These are phyloP conservation scores for Euthynnus affinis DNA, from an alignment of 2,797 vertebrate genomes.

Conservation along the genomic window DNA sequence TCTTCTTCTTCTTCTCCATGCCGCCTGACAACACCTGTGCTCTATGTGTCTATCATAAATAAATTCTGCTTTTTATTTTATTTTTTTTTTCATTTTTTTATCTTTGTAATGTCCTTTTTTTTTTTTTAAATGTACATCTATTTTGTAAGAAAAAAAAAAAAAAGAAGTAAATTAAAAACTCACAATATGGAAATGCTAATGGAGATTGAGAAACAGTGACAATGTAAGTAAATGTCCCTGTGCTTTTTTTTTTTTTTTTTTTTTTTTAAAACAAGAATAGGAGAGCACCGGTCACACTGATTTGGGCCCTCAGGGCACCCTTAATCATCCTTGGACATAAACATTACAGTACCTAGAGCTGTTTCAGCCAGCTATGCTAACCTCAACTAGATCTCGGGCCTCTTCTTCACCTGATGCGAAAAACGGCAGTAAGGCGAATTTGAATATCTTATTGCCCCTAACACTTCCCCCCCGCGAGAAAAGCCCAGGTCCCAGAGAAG, in stretches of 20 bases:
- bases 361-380: slow-evolving; percentile 75
- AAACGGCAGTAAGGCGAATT: slow-evolving; percentile 83
- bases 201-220: slow-evolving; percentile 58
- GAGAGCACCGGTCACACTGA: slow-evolving; percentile 83
- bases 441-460: slow-evolving; percentile 86
- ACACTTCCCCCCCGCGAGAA: slow-evolving; percentile 64
- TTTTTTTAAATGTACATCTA: slow-evolving; percentile 79
- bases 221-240: slow-evolving; percentile 84
- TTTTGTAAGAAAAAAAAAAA: slow-evolving; percentile 58
- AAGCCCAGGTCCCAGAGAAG: slow-evolving; percentile 49
- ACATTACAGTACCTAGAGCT: slow-evolving; percentile 91
- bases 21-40: slow-evolving; percentile 88
- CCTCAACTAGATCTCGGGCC: slow-evolving; percentile 82
- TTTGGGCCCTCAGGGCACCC: slow-evolving; percentile 56
- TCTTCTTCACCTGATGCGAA: slow-evolving; percentile 57
- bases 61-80: slow-evolving; percentile 87
- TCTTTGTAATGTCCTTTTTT: slow-evolving; percentile 75
- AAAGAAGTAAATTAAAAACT: slow-evolving; percentile 64
- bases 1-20: slow-evolving; percentile 75
- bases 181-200: slow-evolving; percentile 72
- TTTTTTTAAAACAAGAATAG: slow-evolving; percentile 68
- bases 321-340: slow-evolving; percentile 65
- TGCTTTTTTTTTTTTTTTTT: slow-evolving; percentile 85
- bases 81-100: slow-evolving; percentile 81
- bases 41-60: slow-evolving; percentile 96